Conservation (phyloP, 2,797 vertebrate genomes). For the Vespertilio murinus region DNA sequence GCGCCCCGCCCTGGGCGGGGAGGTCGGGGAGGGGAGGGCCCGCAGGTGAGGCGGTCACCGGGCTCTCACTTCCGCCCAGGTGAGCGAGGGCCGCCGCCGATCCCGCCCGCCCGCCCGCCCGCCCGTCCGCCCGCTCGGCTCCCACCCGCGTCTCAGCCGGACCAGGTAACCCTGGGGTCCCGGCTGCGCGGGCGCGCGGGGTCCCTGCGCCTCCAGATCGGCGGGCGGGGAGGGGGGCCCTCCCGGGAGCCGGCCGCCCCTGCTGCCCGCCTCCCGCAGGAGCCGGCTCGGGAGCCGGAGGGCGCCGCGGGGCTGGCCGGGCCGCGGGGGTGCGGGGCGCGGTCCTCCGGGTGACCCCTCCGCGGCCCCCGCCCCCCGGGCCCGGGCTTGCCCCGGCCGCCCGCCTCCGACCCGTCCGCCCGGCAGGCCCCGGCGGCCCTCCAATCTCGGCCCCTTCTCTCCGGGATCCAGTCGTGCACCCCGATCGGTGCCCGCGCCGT, state of each 20-base stretch:
- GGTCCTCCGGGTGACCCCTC: background rate
- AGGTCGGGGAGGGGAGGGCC: constrained; percentile 27
- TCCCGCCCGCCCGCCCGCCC: too few relatives aligned
- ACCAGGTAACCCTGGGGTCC: constrained; percentile 61
- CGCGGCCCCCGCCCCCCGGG: background rate
- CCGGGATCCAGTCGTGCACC: background rate
- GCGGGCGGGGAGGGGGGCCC: background rate
- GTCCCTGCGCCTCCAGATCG: background rate
- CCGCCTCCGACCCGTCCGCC: background rate
- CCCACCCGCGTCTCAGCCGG: background rate
- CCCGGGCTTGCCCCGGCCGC: background rate
- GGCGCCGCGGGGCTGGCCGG: background rate
- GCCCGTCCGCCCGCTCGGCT: background rate
- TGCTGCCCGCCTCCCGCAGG: background rate
- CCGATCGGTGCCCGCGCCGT: background rate
- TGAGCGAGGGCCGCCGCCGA: constrained; percentile 61
- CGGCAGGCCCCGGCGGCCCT: background rate
- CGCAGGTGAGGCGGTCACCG: constrained; percentile 62
- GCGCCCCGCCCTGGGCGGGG: constrained; percentile 50
- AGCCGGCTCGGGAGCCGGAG: background rate
- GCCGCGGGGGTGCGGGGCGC: background rate
- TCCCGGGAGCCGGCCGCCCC: background rate
- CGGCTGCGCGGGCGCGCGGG: background rate
- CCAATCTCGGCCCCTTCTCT: background rate
- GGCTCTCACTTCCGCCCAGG: constrained; percentile 84